Conservation (phyloP, 2,888 invertebrate species). For the Parnassius mnemosyne region DNA sequence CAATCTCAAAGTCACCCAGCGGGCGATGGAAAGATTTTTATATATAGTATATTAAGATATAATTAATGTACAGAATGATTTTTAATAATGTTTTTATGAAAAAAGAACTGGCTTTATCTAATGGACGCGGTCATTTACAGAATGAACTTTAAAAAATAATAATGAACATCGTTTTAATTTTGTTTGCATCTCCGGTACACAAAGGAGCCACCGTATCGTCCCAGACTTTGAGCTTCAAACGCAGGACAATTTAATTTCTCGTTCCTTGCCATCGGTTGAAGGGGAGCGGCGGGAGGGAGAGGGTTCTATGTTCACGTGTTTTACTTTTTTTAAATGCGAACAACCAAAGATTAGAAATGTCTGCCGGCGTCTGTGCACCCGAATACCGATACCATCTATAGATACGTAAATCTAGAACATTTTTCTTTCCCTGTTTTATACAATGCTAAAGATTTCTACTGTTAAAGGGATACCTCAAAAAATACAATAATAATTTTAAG, state of each 20-base stretch:
- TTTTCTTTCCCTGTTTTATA: not conserved
- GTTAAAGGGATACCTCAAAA: not conserved
- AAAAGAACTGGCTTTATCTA: not conserved
- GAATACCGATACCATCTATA: conserved; percentile 19
- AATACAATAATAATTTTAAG: too few relatives aligned
- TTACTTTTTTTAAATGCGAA: conserved; percentile 19
- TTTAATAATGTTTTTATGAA: too few relatives aligned
- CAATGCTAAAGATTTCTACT: conserved; percentile 1
- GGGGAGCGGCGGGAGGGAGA: not conserved
- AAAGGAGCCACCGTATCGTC: conserved; percentile 22
- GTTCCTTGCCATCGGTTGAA: conserved; percentile 5
- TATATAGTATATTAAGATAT: too few relatives aligned
- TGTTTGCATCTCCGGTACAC: conserved; percentile 16
- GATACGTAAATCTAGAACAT: conserved; percentile 4
- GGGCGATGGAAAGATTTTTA: too few relatives aligned
- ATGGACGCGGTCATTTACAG: conserved; percentile 7
- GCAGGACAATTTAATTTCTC: conserved; percentile 26
- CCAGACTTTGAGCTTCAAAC: conserved; percentile 26
- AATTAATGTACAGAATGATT: too few relatives aligned
- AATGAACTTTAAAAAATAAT: conserved; percentile 13
- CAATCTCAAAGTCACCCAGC: too few relatives aligned
- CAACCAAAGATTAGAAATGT: conserved; percentile 25
- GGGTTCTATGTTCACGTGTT: conserved; percentile 17
- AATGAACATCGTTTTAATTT: conserved; percentile 21
- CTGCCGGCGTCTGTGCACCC: conserved; percentile 9